Percentiles rank a stretch among this genome's conserved stretches.
Conservation (phyloP, 1,140 invertebrate species). For the Mylabris phalerata region DNA sequence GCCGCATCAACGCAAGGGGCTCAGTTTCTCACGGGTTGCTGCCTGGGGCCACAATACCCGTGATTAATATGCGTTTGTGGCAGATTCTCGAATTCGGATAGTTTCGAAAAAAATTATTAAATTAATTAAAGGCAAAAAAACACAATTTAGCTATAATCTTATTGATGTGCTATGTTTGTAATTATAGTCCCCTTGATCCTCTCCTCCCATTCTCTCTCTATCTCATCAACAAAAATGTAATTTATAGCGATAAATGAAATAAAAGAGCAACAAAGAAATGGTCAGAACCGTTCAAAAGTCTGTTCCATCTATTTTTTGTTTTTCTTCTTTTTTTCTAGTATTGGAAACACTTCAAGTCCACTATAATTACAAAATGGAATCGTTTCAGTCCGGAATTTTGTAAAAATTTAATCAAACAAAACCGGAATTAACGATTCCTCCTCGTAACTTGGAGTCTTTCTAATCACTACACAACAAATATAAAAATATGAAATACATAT, state of each 20-base stretch:
- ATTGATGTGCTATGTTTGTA: constrained; percentile 34
- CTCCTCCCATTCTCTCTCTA: too few relatives aligned
- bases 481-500: constrained; percentile 26
- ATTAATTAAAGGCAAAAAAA: neutral
- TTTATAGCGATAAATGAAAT: constrained; percentile 5
- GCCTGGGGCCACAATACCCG: constrained; percentile 30
- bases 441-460: constrained; percentile 3
- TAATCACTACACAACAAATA: constrained; percentile 9
- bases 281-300: constrained; percentile 14
- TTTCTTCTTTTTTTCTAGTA: neutral
- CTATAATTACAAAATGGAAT: too few relatives aligned
- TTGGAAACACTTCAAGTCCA: constrained; percentile 10
- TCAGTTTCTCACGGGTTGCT: constrained; percentile 38
- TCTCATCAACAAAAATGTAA: constrained; percentile 12
- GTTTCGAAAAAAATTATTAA: neutral
- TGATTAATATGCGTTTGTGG: constrained; percentile 21
- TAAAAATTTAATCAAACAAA: too few relatives aligned
- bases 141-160: constrained; percentile 26
- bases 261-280: constrained; percentile 1
- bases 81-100: constrained; percentile 13
- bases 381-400: too few relatives aligned
- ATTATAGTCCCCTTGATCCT: constrained; percentile 24
- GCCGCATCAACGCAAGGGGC: constrained; percentile 33
- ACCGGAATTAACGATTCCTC: neutral
- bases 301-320: constrained; percentile 11